These are phyloP conservation scores for Drosophila prosaltans DNA, from an alignment of 1,140 invertebrate genomes.

Conservation along the genomic window DNA sequence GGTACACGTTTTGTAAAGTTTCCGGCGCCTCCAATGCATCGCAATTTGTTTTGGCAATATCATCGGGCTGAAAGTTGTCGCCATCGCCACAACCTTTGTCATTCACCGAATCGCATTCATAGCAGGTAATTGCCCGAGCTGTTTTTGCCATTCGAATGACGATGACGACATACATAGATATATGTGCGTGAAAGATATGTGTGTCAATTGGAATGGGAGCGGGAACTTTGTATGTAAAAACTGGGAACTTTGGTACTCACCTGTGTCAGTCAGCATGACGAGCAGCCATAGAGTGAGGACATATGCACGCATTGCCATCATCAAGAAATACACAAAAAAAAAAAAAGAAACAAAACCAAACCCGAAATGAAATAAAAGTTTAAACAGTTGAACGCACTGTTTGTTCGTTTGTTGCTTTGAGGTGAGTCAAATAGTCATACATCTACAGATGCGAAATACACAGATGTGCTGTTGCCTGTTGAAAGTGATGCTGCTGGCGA, in stretches of 20 bases:
- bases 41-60: conserved; percentile 67
- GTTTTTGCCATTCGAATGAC: neutral
- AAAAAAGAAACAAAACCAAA: neutral
- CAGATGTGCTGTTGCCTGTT: conserved; percentile 48
- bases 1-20: conserved; percentile 30
- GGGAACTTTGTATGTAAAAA: neutral
- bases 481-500: conserved; percentile 25
- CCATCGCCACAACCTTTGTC: conserved; percentile 69
- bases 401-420: conserved; percentile 6
- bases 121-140: conserved; percentile 71
- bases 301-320: conserved; percentile 51
- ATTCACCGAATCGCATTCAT: conserved; percentile 73
- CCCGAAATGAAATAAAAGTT: conserved; percentile 20
- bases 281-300: conserved; percentile 52
- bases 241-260: conserved; percentile 34
- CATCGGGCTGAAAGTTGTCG: conserved; percentile 63
- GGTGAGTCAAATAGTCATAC: conserved; percentile 45
- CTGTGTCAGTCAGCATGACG: conserved; percentile 56
- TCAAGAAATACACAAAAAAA: conserved; percentile 1
- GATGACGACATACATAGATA: conserved; percentile 52
- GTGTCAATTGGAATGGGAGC: conserved; percentile 46
- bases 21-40: conserved; percentile 60
- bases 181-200: conserved; percentile 47
- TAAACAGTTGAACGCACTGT: conserved; percentile 44
- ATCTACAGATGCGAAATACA: conserved; percentile 20